Evolutionary conservation across 2,888 invertebrate species (phyloP), one percentile per base, ranked within the genome.

Genomic region (Lithophane ornitopus): DNA sequence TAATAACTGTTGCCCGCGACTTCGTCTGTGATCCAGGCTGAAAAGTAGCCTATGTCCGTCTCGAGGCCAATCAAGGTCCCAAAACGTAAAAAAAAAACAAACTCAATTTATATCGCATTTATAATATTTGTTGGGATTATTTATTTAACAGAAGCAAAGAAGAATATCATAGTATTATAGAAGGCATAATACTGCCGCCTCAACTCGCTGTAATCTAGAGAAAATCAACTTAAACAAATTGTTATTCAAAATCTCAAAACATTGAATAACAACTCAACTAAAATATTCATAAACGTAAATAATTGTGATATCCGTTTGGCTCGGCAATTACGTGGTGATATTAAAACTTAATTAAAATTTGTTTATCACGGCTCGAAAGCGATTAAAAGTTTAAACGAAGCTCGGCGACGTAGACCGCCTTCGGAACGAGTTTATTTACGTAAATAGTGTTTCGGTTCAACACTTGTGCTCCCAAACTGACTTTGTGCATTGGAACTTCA

Each of bases 261-360:
- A 67, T 68, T 77, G 54, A 81, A 81, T 84, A 84, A 81, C 67
- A 78, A 70, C 65, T 75, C 59, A 58, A 78, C 76, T 81, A 72
- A 85, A 85, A 84, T 95, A 95, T 94, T 94, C 94, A 95, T 94
- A 93, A 93, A 93, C 92, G 91, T 92, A 93, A 88, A 88, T 89
- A 94, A 95, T 94, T 93, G 93, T 93, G 92, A 95, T 95, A 94
- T 93, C 93, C 92, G 90, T 91, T 91, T 94, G 94, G 93, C 93
- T 93, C 93, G 91, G 95, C 95, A 95, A 96, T 96, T 96, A 95
- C 94, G 95, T 93, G 94, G 95, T 95, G 94, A 96, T 96, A 96
- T 96, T 96, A 96, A 96, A 96, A 96, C 95, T 95, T 96, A 96
- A 96, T 96, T 96, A 96, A 96, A 96, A 96, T 96, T 96, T 95